phyloP scores from a whole-genome alignment of 2,888 invertebrate genomes.

The Tiliacea citrago region DNA sequence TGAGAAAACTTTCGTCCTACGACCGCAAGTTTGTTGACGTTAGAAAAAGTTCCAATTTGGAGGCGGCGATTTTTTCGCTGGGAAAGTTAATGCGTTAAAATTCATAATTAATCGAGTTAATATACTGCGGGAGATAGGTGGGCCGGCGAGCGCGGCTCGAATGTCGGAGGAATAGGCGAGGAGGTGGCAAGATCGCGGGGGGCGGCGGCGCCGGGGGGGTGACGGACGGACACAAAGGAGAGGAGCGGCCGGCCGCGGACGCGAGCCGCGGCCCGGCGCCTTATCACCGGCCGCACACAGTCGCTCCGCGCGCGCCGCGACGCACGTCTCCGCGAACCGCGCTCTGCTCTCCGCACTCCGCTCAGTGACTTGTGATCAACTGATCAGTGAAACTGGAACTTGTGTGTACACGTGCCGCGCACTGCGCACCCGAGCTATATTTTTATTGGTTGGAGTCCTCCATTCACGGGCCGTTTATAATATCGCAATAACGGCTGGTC shows the following conservation, averaged over 20 bases:
- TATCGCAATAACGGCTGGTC: conserved; percentile 79
- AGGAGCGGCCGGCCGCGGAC: conserved; percentile 87
- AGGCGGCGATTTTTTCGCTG: conserved; percentile 66
- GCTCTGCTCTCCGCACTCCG: conserved; percentile 58
- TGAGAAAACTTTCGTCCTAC: conserved; percentile 64
- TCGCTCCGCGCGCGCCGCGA: conserved; percentile 85
- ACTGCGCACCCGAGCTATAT: conserved; percentile 77
- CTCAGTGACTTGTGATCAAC: conserved; percentile 76
- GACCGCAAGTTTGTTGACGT: conserved; percentile 44
- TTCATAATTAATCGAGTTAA: conserved; percentile 85
- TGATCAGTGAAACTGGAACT: conserved; percentile 75
- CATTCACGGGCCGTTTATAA: conserved; percentile 74
- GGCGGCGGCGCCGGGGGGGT: conserved; percentile 75
- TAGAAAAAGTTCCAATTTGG: conserved; percentile 70
- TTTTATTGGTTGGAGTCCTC: conserved; percentile 76
- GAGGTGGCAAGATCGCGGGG: conserved; percentile 77
- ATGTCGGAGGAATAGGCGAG: conserved; percentile 72
- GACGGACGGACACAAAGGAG: conserved; percentile 90
- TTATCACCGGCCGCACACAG: conserved; percentile 87
- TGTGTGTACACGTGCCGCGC: conserved; percentile 81
- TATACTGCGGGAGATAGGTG: conserved; percentile 84
- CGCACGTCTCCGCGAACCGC: conserved; percentile 78
- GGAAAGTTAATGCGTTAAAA: conserved; percentile 77
- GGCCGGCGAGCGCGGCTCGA: conserved; percentile 78
- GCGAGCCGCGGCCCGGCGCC: conserved; percentile 84